Evolutionary conservation across 2,797 vertebrate species (phyloP), one percentile per base, ranked within the genome.

Genomic region (Carduelis carduelis): DNA sequence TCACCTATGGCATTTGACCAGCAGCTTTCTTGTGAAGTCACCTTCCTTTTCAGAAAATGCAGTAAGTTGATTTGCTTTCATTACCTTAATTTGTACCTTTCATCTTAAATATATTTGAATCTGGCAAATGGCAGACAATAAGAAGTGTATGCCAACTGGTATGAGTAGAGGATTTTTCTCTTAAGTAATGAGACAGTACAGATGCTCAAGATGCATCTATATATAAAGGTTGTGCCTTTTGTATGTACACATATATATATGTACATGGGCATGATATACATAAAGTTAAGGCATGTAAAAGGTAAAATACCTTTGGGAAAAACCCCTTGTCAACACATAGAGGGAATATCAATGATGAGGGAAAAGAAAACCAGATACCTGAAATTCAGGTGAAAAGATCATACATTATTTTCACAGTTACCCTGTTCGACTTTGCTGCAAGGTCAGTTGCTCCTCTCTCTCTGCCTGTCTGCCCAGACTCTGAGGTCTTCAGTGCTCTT

Each of bases 131-230:
- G 12, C 46, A 56, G 39, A 52, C 7, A 60, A 15, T 50, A 44
- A 37, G 22, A 50, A 65, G 9, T 47, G 10, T 12, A 37, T 66
- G 14, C 9, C 24, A 69, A 0, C 0, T 34, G 35, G 19, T 52
- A 18, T 52, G 30, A 39, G 16, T 21, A 79, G 34, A 68, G 14
- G 14, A 75, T 59, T 77, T 61, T 93, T 66, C 44, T 83, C 32
- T 39, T 6, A 80, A 66, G 32, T 16, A 80, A 41, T 0, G 1
- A 57, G 27, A 32, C 21, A 83, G 16, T 32, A 41, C 32, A 76
- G 15, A 64, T 39, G 19, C 61, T 34, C 52, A 28, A 10, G 18
- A 20, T 60, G 4, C 12, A 23, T 55, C 7, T 34, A 2, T 19
- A 22, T 27, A 24, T 6, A 27, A 1, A 41, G 9, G 35, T 35